Conservation (phyloP, 2,888 invertebrate genomes). For the Orchestes rusci region DNA sequence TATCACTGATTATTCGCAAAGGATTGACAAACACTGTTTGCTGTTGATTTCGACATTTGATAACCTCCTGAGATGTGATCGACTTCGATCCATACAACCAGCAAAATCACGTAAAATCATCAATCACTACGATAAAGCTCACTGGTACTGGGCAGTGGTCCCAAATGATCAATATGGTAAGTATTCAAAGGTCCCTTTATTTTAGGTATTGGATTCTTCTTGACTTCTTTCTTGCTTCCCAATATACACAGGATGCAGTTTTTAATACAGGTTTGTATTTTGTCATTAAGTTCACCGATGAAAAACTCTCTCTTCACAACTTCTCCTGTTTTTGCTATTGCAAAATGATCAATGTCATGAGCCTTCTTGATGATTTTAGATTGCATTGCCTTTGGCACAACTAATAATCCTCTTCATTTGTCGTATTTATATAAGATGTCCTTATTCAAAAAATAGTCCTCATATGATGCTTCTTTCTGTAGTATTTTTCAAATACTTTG, state of each 20-base stretch:
- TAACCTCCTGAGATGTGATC: conserved; percentile 28
- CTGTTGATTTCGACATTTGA: conserved; percentile 27
- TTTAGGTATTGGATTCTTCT: conserved; percentile 28
- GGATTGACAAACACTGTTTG: conserved; percentile 39
- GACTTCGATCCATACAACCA: conserved; percentile 35
- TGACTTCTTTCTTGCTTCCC: conserved; percentile 29
- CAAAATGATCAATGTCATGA: conserved; percentile 38
- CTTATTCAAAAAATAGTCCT: conserved; percentile 15
- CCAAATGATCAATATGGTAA: conserved; percentile 30
- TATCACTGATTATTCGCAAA: conserved; percentile 32
- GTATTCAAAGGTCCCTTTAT: conserved; percentile 25
- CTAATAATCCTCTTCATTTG: conserved; percentile 23
- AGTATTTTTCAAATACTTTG: conserved; percentile 27
- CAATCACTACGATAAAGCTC: conserved; percentile 24
- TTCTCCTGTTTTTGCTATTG: conserved; percentile 1
- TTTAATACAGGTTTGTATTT: conserved; percentile 20
- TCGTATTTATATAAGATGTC: conserved; percentile 29
- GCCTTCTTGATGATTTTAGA: conserved; percentile 34
- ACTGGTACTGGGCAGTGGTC: conserved; percentile 27
- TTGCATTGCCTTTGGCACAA: conserved; percentile 35
- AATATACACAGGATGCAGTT: conserved; percentile 32
- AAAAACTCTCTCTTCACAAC: conserved; percentile 11
- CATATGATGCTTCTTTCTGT: conserved; percentile 8
- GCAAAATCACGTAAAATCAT: conserved; percentile 14
- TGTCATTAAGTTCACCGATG: conserved; percentile 25